phyloP scores from a whole-genome alignment of 2,888 invertebrate genomes.

The Anaspis maculata region DNA sequence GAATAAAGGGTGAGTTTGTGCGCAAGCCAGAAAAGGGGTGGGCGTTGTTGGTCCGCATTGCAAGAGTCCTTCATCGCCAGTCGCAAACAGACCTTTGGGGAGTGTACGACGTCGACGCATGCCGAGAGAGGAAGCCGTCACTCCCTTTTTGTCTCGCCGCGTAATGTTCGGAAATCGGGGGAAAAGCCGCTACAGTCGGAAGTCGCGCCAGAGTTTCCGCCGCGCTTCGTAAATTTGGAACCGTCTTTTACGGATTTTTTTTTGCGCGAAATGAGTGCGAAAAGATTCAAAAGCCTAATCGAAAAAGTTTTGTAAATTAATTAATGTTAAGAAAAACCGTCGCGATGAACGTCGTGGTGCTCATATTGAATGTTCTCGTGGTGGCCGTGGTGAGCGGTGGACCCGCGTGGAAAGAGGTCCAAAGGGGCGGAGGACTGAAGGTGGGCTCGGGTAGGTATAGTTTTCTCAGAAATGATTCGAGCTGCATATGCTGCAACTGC shows the following conservation, averaged over 20 bases:
- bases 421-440: slow-evolving; percentile 37
- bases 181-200: too few species aligned
- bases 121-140: slow-evolving; percentile 13
- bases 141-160: slow-evolving; percentile 14
- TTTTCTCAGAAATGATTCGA: too few species aligned
- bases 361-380: slow-evolving; percentile 34
- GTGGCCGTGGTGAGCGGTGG: slow-evolving; percentile 39
- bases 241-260: too few species aligned
- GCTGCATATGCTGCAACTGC: too few species aligned
- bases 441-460: slow-evolving; percentile 32
- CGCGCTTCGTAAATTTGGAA: too few species aligned
- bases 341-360: slow-evolving; percentile 32
- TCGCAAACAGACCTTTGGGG: slow-evolving; percentile 7
- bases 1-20: too few species aligned
- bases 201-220: too few species aligned
- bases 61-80: slow-evolving; percentile 20
- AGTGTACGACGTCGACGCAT: too few species aligned
- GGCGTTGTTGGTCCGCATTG: slow-evolving; percentile 35
- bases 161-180: too few species aligned
- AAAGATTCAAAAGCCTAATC: too few species aligned
- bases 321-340: slow-evolving; percentile 11
- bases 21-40: slow-evolving; percentile 21
- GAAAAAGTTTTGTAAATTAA: slow-evolving; percentile 2
- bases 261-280: too few species aligned
- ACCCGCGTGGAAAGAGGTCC: slow-evolving; percentile 41